Evolutionary conservation across 1,140 invertebrate species (phyloP).

Genomic region (Drosophila ironensis): DNA sequence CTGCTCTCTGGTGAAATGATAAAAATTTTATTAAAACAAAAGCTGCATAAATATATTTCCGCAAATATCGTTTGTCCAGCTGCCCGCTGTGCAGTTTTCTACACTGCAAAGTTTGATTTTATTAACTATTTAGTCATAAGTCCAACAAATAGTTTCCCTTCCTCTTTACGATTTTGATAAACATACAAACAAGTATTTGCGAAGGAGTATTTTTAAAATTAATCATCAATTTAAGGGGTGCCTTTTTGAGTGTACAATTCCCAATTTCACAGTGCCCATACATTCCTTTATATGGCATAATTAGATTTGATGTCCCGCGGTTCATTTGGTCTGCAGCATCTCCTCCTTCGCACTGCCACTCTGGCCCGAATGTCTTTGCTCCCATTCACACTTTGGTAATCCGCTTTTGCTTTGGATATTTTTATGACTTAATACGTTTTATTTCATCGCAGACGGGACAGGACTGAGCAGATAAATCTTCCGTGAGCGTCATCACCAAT

Average conservation of each 20-base stretch:
- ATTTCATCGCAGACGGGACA: constrained; percentile 59
- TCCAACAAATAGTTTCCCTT: too few species aligned
- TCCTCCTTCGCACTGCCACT: constrained; percentile 7
- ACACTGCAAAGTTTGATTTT: background rate
- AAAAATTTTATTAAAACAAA: constrained; percentile 79
- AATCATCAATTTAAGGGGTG: too few species aligned
- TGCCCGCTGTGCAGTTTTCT: constrained; percentile 50
- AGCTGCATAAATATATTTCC: constrained; percentile 67
- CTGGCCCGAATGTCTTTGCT: constrained; percentile 25
- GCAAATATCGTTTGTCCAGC: constrained; percentile 39
- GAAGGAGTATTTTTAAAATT: background rate
- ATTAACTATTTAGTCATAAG: background rate
- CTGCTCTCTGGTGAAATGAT: constrained; percentile 57
- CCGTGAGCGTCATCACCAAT: constrained; percentile 67
- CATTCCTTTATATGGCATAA: constrained; percentile 62
- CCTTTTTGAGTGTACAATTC: constrained; percentile 2
- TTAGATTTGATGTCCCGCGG: constrained; percentile 71
- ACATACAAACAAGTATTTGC: too few species aligned
- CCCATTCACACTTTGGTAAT: constrained; percentile 72
- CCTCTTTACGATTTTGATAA: too few species aligned
- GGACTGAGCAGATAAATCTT: constrained; percentile 67
- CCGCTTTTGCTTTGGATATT: constrained; percentile 60
- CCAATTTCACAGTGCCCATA: constrained; percentile 1
- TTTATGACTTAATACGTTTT: constrained; percentile 80
- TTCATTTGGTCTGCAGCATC: constrained; percentile 19